A percentile compares a stretch with the other conserved stretches of the same genome.
These are phyloP conservation scores for Anarrhichthys ocellatus DNA, from an alignment of 2,113 vertebrate species.

Conservation along the genomic window DNA sequence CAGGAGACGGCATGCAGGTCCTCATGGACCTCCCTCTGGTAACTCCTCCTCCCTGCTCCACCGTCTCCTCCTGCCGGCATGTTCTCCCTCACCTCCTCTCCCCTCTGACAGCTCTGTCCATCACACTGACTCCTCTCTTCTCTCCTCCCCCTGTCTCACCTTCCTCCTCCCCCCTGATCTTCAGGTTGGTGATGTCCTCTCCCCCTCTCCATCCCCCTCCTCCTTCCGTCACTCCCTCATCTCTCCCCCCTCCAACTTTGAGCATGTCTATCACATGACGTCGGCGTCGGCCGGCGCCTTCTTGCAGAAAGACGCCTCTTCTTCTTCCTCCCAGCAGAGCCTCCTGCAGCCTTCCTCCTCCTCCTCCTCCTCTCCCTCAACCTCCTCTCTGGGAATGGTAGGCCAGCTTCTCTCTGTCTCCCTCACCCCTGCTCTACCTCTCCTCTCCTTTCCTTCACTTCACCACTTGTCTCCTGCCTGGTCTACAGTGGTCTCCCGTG, in stretches of 20 bases:
- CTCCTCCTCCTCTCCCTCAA: conserved; percentile 87
- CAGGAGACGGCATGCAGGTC: conserved; percentile 98
- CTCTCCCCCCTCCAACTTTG: conserved; percentile 89
- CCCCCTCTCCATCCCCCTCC: conserved; percentile 83
- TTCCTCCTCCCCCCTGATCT: conserved; percentile 60
- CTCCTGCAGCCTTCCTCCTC: conserved; percentile 77
- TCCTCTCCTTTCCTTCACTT: not conserved
- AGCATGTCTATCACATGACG: conserved; percentile 90
- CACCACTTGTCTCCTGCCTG: not conserved
- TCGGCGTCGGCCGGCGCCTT: conserved; percentile 86
- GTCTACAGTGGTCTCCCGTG: not conserved
- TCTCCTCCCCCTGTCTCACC: conserved; percentile 65
- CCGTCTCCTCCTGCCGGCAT: conserved; percentile 25
- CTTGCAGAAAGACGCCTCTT: conserved; percentile 86
- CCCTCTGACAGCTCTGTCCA: conserved; percentile 47
- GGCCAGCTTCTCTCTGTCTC: conserved; percentile 73
- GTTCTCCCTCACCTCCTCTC: conserved; percentile 36
- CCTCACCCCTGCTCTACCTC: not conserved
- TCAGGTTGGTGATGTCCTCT: conserved; percentile 81
- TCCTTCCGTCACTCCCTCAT: conserved; percentile 87
- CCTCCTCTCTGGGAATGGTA: conserved; percentile 90
- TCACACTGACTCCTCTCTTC: conserved; percentile 77
- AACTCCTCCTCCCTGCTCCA: conserved; percentile 42
- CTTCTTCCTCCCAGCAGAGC: conserved; percentile 82
- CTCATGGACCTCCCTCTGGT: conserved; percentile 99